Percentiles rank a stretch among this genome's conserved stretches.
These are phyloP conservation scores for Eristalis arbustorum DNA, from an alignment of 2,888 invertebrate genomes.

Conservation along the genomic window DNA sequence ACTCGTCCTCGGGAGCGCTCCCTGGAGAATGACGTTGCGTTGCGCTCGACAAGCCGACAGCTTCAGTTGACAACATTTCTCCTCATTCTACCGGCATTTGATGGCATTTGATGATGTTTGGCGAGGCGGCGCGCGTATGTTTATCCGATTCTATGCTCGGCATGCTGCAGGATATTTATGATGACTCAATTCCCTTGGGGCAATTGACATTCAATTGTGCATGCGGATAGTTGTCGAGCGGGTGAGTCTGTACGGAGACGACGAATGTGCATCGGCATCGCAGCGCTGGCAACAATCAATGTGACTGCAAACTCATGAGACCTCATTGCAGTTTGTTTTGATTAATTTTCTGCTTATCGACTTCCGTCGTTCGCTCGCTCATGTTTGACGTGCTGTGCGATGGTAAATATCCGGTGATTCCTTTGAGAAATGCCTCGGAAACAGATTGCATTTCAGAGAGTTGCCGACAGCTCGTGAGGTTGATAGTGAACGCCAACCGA, in stretches of 20 bases:
- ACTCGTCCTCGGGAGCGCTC: slow-evolving; percentile 17
- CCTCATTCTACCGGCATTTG: slow-evolving; percentile 48
- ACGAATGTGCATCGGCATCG: slow-evolving; percentile 4
- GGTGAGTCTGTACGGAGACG: slow-evolving; percentile 17
- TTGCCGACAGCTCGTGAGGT: slow-evolving; percentile 32
- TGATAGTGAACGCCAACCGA: neutral
- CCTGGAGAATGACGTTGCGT: slow-evolving; percentile 38
- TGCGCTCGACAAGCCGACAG: slow-evolving; percentile 52
- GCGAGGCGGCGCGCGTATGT: slow-evolving; percentile 37
- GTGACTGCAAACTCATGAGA: slow-evolving; percentile 41
- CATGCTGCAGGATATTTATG: slow-evolving; percentile 69
- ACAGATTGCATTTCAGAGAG: slow-evolving; percentile 54
- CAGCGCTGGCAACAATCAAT: slow-evolving; percentile 54
- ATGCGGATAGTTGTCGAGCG: slow-evolving; percentile 30
- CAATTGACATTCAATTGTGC: slow-evolving; percentile 70
- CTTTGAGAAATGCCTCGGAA: slow-evolving; percentile 62
- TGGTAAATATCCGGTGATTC: slow-evolving; percentile 70
- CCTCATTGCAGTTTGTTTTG: slow-evolving; percentile 69
- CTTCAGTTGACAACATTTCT: slow-evolving; percentile 57
- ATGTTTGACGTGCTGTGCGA: slow-evolving; percentile 62
- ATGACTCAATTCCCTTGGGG: slow-evolving; percentile 68
- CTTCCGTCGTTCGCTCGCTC: slow-evolving; percentile 62
- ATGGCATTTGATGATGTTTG: slow-evolving; percentile 68
- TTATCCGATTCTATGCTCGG: slow-evolving; percentile 41
- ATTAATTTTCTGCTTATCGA: slow-evolving; percentile 71